Evolutionary conservation across 2,797 vertebrate genomes (phyloP), one percentile per base, ranked within the genome.

Genomic region (Lemur catta): DNA sequence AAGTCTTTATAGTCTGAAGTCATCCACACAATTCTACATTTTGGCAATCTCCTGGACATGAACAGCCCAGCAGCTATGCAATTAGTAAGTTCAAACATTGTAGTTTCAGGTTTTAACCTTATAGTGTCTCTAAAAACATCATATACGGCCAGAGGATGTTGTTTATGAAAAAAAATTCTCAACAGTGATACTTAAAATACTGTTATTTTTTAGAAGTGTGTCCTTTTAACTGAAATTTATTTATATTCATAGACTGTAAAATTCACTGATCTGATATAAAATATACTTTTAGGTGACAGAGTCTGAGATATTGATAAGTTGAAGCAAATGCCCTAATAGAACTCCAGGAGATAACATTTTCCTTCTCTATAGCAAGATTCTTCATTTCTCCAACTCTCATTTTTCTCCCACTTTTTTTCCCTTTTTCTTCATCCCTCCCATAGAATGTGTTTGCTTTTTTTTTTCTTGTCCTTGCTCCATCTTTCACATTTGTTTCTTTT

Each of bases 141-240:
- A 33, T 55, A 24, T 33, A 95, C 89, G 67, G n/a, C 50, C 28
- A 50, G 43, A 9, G 57, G 46, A 89, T 5, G 8, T 24, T 89
- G 38, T 2, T 7, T 78, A 84, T 33, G 71, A 89, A 97, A 52
- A 41, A 30, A 76, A 78, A 86, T 59, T 35, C 18, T 61, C 20
- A 22, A 48, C 50, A n/a, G 48, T 30, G 11, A n/a, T 48, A 91
- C 63, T 94, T 96, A 43, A 35, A 96, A 26, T 89, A 75, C 71
- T 88, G n/a, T 86, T 35, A 52, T 5, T 26, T 89, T 89, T 69
- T 78, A 3, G 22, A 59, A 78, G 35, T 43, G 1, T 0, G n/a
- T 3, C 22, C 11, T 97, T 97, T 98, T 86, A 84, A 33, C 41
- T 94, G 26, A 87, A 48, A 91, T 95, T 80, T 91, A 81, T 95